phyloP scores from a whole-genome alignment of 2,113 vertebrate genomes.

The Picathartes gymnocephalus region DNA sequence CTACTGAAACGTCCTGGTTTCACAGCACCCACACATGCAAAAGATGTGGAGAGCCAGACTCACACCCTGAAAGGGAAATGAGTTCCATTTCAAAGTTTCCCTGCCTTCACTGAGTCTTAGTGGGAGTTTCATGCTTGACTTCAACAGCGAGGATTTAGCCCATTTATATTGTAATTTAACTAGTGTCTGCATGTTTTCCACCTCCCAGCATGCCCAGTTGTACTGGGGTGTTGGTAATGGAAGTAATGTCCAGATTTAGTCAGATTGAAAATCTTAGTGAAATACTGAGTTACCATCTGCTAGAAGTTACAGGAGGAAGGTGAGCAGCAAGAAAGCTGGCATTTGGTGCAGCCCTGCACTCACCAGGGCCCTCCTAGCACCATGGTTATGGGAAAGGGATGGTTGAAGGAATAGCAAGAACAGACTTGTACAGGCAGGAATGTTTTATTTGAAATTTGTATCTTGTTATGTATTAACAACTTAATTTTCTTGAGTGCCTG shows the following conservation, averaged over 20 bases:
- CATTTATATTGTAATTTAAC: conserved; percentile 24
- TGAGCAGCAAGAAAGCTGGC: neutral
- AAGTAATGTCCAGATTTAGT: neutral
- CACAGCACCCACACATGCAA: conserved; percentile 8
- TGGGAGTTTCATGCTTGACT: neutral
- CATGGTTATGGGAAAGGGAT: neutral
- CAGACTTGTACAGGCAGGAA: conserved; percentile 7
- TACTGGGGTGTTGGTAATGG: neutral
- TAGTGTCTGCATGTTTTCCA: neutral
- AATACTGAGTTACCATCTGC: neutral
- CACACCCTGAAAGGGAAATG: neutral
- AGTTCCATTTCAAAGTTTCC: neutral
- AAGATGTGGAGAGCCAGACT: neutral
- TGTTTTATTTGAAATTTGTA: conserved; percentile 9
- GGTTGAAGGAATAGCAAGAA: neutral
- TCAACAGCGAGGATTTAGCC: neutral
- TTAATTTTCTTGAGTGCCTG: neutral
- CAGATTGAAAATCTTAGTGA: neutral
- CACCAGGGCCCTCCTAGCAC: neutral
- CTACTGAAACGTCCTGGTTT: neutral
- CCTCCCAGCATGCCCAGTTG: neutral
- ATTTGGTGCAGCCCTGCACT: neutral
- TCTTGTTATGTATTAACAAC: neutral
- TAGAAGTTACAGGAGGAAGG: neutral
- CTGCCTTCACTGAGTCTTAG: neutral